Percentiles rank a stretch among this genome's conserved stretches.
Conservation (phyloP, 2,888 invertebrate genomes). For the Gymnoscelis rufifasciata region DNA sequence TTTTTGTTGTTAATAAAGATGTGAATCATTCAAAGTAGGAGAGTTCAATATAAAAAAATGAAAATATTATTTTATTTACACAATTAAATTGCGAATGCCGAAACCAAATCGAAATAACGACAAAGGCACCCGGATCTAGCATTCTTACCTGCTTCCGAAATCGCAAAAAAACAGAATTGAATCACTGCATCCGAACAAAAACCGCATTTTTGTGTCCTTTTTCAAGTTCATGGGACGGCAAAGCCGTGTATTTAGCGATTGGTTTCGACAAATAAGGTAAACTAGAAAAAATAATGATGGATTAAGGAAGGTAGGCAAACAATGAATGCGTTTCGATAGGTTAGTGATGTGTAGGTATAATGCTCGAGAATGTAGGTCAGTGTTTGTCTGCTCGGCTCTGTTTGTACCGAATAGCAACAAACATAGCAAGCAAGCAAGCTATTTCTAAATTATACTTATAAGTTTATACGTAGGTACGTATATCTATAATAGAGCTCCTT, state of each 20-base stretch:
- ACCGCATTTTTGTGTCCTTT: slow-evolving; percentile 48
- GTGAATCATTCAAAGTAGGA: too few relatives aligned
- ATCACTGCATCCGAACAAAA: slow-evolving; percentile 67
- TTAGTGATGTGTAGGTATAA: slow-evolving; percentile 56
- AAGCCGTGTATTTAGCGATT: slow-evolving; percentile 60
- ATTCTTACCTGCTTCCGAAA: slow-evolving; percentile 77
- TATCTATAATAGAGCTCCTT: too few relatives aligned
- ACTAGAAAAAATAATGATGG: slow-evolving; percentile 48
- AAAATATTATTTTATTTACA: slow-evolving; percentile 57
- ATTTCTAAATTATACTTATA: too few relatives aligned
- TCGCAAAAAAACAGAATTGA: slow-evolving; percentile 72
- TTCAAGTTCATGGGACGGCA: slow-evolving; percentile 2
- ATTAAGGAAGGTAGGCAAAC: slow-evolving; percentile 13
- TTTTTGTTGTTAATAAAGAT: too few relatives aligned
- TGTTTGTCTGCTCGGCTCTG: slow-evolving; percentile 42
- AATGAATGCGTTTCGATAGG: slow-evolving; percentile 46
- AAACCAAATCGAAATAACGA: slow-evolving; percentile 50
- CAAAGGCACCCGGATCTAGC: slow-evolving; percentile 73
- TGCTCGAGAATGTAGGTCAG: slow-evolving; percentile 65
- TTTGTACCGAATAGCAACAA: too few relatives aligned
- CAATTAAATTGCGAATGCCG: background rate
- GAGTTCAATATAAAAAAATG: too few relatives aligned
- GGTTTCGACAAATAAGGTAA: slow-evolving; percentile 68
- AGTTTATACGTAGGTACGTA: too few relatives aligned
- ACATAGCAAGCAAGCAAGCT: too few relatives aligned